phyloP scores from a whole-genome alignment of 2,888 invertebrate genomes.

The Torymus aiolomorphi region DNA sequence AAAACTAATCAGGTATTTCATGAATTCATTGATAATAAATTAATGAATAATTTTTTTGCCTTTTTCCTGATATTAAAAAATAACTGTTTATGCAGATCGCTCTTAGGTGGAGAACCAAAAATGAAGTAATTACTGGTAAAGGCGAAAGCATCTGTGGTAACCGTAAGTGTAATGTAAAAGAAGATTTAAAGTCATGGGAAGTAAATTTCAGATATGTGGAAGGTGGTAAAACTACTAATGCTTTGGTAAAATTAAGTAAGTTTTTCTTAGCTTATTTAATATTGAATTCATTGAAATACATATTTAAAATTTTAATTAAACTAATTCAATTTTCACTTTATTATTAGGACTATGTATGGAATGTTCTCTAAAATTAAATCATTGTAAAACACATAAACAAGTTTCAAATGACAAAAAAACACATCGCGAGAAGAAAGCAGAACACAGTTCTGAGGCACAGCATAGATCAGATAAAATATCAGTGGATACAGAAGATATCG shows the following conservation, averaged over 20 bases:
- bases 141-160: slow-evolving; percentile 48
- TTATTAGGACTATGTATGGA: slow-evolving; percentile 33
- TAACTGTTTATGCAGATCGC: slow-evolving; percentile 33
- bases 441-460: too few relatives aligned
- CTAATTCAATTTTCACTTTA: not conserved
- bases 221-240: slow-evolving; percentile 32
- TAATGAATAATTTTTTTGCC: not conserved
- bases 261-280: not conserved
- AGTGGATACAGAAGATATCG: not conserved
- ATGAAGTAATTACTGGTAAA: slow-evolving; percentile 52
- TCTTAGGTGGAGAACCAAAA: slow-evolving; percentile 52
- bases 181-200: slow-evolving; percentile 49
- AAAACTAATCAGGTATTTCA: slow-evolving; percentile 25
- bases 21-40: slow-evolving; percentile 1
- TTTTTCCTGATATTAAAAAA: not conserved
- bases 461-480: not conserved
- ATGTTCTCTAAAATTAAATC: slow-evolving; percentile 46
- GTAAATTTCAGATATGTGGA: slow-evolving; percentile 50
- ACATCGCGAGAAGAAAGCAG: not conserved
- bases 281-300: not conserved
- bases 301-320: not conserved
- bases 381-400: slow-evolving; percentile 9
- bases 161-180: slow-evolving; percentile 15
- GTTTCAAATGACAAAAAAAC: not conserved
- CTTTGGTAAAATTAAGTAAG: slow-evolving; percentile 50